Evolutionary conservation across 2,888 invertebrate genomes (phyloP), one percentile per base, ranked within the genome.

Genomic region (Diploptera punctata): DNA sequence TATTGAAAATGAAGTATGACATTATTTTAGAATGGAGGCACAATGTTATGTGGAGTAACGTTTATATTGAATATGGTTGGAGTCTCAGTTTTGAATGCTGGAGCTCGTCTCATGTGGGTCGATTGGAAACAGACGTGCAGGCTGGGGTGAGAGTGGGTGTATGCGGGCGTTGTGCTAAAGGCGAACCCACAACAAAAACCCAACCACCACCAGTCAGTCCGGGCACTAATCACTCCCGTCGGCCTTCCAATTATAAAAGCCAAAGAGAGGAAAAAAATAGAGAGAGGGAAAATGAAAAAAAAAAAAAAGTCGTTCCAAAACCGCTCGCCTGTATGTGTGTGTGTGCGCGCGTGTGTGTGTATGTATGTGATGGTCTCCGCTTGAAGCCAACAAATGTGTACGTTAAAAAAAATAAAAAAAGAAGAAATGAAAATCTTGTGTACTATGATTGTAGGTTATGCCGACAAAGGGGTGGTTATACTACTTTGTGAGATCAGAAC

Each of bases 211-310:
- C 62, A 62, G 65, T 26, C 68, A 57, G 43, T 33, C 73, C 68
- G 62, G 43, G 68, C 73, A 43, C 72, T 72, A 71, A 68, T 72
- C 70, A 71, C 71, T 67, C 67, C 68, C 73, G 54, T 71, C 61
- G 61, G 71, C 72, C 73, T 49, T 69, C 68, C 72, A 70, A 73
- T 73, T 73, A 72, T 68, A 70, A 67, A 67, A 33, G 70, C 26
- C 52, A 67, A 67, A 54, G 29, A 47, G 71, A 38, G 61, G 57
- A 19, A 47, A 61, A 67, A 67, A 61, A 52, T 18, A 69, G 38
- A 69, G 74, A 21, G 49, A 26, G 29, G 47, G 24, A 33, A 21
- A 49, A 71, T 26, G 43, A 68, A n/a, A 29, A 21, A 43, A 43
- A 44, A 65, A 65, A 62, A 65, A 65, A 65, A 44, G 7, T n/a